Percentiles rank a stretch among this genome's conserved stretches.
Conservation (phyloP, 2,113 vertebrate species). For the Reinhardtius hippoglossoides region DNA sequence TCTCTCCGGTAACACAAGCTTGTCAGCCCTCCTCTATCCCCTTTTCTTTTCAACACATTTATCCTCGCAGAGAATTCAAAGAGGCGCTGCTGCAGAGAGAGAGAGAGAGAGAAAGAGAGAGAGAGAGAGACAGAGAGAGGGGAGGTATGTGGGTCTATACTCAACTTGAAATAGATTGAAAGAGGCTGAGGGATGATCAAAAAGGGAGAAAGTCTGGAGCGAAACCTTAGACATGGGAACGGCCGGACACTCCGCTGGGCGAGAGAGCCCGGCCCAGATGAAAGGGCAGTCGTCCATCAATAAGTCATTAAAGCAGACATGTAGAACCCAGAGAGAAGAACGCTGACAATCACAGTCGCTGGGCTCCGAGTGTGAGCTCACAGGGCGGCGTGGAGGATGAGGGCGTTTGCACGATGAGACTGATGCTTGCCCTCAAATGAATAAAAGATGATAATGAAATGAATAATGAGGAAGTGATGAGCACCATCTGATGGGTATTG, state of each 20-base stretch:
- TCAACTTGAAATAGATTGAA: conserved; percentile 66
- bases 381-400: not conserved
- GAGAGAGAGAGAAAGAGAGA: conserved; percentile 37
- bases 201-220: conserved; percentile 71
- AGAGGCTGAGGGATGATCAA: conserved; percentile 72
- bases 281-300: conserved; percentile 77
- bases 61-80: conserved; percentile 74
- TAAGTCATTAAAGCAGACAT: conserved; percentile 75
- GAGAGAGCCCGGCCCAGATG: conserved; percentile 70
- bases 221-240: conserved; percentile 80
- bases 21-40: conserved; percentile 59
- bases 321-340: conserved; percentile 48
- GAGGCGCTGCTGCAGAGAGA: conserved; percentile 40
- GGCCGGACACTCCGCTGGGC: conserved; percentile 70
- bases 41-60: conserved; percentile 75
- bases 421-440: conserved; percentile 34
- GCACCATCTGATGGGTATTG: conserved; percentile 70
- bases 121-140: not conserved
- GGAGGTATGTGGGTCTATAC: conserved; percentile 51
- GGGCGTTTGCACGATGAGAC: conserved; percentile 8
- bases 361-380: conserved; percentile 22
- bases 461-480: conserved; percentile 52
- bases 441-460: conserved; percentile 50
- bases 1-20: conserved; percentile 77
- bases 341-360: conserved; percentile 44